Conservation (phyloP, 2,888 invertebrate genomes). For the Drosophila multiciliata region DNA sequence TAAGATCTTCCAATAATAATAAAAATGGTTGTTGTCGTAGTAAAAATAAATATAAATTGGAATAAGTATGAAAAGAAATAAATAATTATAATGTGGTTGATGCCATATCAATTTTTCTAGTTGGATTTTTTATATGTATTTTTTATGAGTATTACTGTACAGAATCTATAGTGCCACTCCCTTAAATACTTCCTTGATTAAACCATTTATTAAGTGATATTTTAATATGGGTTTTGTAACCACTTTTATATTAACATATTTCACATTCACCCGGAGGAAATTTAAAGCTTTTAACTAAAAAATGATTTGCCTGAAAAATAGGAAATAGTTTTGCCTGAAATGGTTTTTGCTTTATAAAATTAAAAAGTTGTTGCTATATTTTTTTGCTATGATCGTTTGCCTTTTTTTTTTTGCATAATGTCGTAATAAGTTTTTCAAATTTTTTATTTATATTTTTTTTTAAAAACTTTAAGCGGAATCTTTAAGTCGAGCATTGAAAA, state of each 20-base stretch:
- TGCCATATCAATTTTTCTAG: neutral
- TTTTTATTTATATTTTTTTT: neutral
- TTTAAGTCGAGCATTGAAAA: neutral
- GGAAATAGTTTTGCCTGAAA: neutral
- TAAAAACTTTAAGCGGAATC: conserved; percentile 12
- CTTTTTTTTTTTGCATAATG: too few relatives aligned
- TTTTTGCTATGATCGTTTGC: neutral
- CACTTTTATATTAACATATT: neutral
- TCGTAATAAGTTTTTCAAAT: too few relatives aligned
- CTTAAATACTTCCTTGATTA: neutral
- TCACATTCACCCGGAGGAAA: neutral
- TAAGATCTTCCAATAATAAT: too few relatives aligned
- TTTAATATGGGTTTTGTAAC: neutral
- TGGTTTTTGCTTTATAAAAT: neutral
- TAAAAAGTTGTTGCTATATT: neutral
- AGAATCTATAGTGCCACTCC: too few relatives aligned
- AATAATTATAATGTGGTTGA: neutral
- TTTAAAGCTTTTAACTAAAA: neutral
- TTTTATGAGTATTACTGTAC: neutral
- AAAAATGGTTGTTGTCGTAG: too few relatives aligned
- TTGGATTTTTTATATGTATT: neutral
- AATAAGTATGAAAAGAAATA: neutral
- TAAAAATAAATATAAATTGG: neutral
- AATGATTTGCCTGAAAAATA: neutral
- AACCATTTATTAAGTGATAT: neutral